Evolutionary conservation across 92 coral and sea anemone species (phyloP).

Genomic region (Pocillopora grandis): DNA sequence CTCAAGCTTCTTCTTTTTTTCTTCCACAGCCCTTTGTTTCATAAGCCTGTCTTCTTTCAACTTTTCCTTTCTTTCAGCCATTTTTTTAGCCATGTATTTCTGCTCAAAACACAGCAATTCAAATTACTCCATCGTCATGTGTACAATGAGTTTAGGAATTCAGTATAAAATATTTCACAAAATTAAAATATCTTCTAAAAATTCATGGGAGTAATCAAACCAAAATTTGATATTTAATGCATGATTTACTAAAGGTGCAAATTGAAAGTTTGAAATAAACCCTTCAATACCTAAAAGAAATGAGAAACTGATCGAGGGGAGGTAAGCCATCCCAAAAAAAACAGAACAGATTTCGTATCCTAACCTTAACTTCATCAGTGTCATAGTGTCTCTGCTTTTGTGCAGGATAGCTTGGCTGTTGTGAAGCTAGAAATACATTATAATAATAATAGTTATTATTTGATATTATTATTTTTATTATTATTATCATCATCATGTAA

Average conservation of each 20-base stretch:
- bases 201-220: no score
- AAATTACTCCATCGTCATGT: background rate
- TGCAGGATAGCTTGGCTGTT: constrained; percentile 57
- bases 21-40: constrained; percentile 82
- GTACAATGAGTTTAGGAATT: background rate
- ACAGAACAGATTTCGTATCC: background rate
- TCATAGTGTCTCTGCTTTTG: constrained; percentile 87
- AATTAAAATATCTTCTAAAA: no score
- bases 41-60: constrained; percentile 76
- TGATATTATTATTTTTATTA: background rate
- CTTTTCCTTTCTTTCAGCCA: constrained; percentile 85
- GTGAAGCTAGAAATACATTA: background rate
- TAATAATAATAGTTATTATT: background rate
- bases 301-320: no score
- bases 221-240: no score
- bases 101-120: constrained; percentile 15
- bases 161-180: background rate
- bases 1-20: constrained; percentile 81
- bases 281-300: no score
- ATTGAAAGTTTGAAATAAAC: no score
- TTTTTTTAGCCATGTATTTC: constrained; percentile 97
- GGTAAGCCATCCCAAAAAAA: no score
- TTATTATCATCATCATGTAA: no score
- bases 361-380: constrained; percentile 89
- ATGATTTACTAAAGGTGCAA: no score